Evolutionary conservation across 2,888 invertebrate species (phyloP), one percentile per base, ranked within the genome.

Genomic region (Plemyria rubiginata): DNA sequence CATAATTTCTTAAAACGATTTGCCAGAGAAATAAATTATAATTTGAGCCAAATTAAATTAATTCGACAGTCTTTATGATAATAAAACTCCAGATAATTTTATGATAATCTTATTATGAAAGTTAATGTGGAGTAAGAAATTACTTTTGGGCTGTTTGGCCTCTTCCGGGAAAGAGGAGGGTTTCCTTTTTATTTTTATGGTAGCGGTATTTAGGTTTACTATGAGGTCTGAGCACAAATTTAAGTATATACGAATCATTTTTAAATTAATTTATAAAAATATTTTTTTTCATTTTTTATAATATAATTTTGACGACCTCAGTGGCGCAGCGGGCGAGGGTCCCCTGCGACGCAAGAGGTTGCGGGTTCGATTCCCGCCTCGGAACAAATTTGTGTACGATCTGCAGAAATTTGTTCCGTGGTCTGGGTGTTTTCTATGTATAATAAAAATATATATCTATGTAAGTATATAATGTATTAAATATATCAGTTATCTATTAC

Each of bases 101-200:
- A 67, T 66, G 65, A 52, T 70, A 66, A 70, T 70, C 62, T 55
- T 58, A 67, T 71, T 70, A 67, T 66, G 65, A 63, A 67, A 70
- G 71, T 68, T 71, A 65, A 71, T 68, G 67, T 67, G 40, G 56
- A 66, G 68, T 66, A 67, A 70, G 67, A 62, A 60, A 70, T 68
- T 66, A 64, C 68, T 65, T 70, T 70, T 66, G 56, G 61, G 65
- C 54, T 70, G 56, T 70, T 68, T 67, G 48, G 65, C 63, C 65
- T 64, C 64, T 59, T 60, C 62, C 51, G 50, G 62, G 56, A 62
- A 7, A 62, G 16, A 49, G 43, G 36, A 55, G 64, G 22, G 54
- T 50, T 50, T 40, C 9, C 40, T 56, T 49, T 28, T 49, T 16
- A 15, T 29, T 40, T 48, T 48, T 40, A 55, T 38, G 1, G 38